phyloP scores from a whole-genome alignment of 2,888 invertebrate species.

The Gandaritis pyraliata region DNA sequence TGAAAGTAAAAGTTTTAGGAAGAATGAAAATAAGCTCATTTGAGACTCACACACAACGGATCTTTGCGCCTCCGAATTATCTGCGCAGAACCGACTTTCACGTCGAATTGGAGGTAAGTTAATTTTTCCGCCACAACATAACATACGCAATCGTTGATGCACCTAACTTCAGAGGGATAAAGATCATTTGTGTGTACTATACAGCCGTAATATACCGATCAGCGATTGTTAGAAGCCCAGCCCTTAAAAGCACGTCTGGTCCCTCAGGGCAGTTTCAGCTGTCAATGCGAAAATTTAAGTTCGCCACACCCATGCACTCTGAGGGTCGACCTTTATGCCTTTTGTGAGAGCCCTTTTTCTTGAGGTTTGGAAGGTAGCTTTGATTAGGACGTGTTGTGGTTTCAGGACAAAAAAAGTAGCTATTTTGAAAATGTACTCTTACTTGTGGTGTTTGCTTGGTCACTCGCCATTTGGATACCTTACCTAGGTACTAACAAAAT shows the following conservation, averaged over 20 bases:
- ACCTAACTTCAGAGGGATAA: too few species aligned
- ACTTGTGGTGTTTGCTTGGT: too few species aligned
- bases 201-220: not conserved
- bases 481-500: too few species aligned
- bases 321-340: constrained; percentile 79
- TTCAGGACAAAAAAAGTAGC: constrained; percentile 1
- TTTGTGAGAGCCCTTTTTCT: constrained; percentile 70
- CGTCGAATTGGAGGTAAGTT: too few species aligned
- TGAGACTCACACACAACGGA: too few species aligned
- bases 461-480: too few species aligned
- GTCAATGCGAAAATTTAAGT: constrained; percentile 84
- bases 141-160: too few species aligned
- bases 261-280: constrained; percentile 82
- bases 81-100: too few species aligned
- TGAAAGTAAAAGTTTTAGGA: too few species aligned
- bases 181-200: not conserved
- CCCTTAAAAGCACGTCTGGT: constrained; percentile 77
- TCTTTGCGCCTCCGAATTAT: too few species aligned
- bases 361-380: constrained; percentile 45
- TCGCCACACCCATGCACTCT: constrained; percentile 82
- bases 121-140: too few species aligned
- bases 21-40: too few species aligned
- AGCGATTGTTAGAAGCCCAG: not conserved
- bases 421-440: not conserved
- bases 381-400: constrained; percentile 22